A percentile compares a stretch with the other conserved stretches of the same genome.
These are phyloP conservation scores for Myotis daubentonii DNA, from an alignment of 2,797 vertebrate species.

Conservation along the genomic window DNA sequence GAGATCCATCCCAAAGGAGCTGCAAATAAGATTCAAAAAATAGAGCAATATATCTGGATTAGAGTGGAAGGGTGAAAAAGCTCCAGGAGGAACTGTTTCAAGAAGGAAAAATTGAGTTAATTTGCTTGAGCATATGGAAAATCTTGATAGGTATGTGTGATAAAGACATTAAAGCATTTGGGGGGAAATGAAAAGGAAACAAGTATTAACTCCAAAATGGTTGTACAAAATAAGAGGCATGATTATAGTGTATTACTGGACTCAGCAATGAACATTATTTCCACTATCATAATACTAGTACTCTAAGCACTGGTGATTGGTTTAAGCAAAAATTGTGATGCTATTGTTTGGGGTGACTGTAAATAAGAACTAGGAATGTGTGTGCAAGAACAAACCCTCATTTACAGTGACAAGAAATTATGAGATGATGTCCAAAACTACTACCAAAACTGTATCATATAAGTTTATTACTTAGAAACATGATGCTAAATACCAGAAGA, in stretches of 20 bases:
- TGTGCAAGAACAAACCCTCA: neutral
- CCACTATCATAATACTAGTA: neutral
- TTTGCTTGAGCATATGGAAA: neutral
- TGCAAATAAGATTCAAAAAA: neutral
- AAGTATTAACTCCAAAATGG: neutral
- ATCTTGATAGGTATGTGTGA: neutral
- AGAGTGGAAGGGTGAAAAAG: neutral
- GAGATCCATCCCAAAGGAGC: neutral
- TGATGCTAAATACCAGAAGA: neutral
- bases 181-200: neutral
- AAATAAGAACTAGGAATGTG: neutral
- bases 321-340: neutral
- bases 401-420: constrained; percentile 17
- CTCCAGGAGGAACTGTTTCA: neutral
- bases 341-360: neutral
- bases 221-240: neutral
- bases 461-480: neutral
- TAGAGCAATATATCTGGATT: neutral
- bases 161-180: neutral
- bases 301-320: neutral
- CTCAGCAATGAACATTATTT: neutral
- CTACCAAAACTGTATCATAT: neutral
- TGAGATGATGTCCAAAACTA: neutral
- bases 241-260: neutral
- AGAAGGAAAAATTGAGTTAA: neutral